phyloP scores from a whole-genome alignment of 2,888 invertebrate genomes.

The Spicauda simplicius region DNA sequence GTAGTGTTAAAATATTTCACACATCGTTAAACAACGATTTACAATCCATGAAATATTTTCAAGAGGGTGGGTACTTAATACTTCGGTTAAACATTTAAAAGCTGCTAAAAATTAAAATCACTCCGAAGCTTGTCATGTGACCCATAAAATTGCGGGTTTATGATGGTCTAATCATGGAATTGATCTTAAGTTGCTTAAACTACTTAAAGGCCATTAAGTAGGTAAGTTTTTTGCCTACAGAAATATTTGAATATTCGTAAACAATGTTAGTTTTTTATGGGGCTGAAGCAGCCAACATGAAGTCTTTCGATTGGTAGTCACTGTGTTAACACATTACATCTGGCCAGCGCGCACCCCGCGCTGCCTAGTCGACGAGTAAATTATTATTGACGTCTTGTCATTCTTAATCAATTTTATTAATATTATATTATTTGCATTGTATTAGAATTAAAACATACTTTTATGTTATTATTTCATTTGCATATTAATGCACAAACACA shows the following conservation, averaged over 20 bases:
- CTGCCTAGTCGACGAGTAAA: no score
- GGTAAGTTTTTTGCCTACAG: background rate
- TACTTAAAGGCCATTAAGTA: conserved; percentile 2
- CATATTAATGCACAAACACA: no score
- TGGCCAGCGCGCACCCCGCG: no score
- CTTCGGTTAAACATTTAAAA: conserved; percentile 3
- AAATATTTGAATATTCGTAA: background rate
- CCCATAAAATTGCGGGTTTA: conserved; percentile 68
- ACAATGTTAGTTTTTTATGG: no score
- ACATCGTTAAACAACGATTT: conserved; percentile 21
- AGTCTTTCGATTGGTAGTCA: no score
- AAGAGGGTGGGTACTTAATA: conserved; percentile 23
- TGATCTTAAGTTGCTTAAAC: conserved; percentile 32
- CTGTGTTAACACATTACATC: no score
- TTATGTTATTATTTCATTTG: no score
- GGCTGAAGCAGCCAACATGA: no score
- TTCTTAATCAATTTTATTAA: no score
- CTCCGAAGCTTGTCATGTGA: conserved; percentile 51
- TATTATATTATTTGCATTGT: no score
- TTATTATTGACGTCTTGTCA: no score
- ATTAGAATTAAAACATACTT: no score
- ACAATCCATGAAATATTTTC: conserved; percentile 18
- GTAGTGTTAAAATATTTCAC: conserved; percentile 3
- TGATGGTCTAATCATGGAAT: conserved; percentile 39
- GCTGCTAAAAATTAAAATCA: conserved; percentile 20